Evolutionary conservation across 2,113 vertebrate genomes (phyloP), one percentile per base, ranked within the genome.

Genomic region (Verasper variegatus): DNA sequence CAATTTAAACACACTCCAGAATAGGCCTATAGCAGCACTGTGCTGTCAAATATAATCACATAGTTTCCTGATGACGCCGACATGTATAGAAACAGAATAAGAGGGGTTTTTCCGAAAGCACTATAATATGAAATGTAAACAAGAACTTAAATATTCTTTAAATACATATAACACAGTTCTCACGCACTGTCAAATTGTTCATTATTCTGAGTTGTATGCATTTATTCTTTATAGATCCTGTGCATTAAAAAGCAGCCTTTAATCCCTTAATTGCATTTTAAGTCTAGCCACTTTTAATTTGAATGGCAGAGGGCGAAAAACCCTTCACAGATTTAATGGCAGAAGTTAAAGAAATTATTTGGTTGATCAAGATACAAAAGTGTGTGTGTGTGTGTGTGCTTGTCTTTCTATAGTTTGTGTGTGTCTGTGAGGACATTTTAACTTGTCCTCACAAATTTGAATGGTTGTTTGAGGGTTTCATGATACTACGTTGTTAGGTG

Each of bases 341-440:
- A 8, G 18, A 68, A 54, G 57, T 42, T 55, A 68, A 13, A 35
- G 58, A 68, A 60, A 66, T 55, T 68, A 59, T 69, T 42, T 23
- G 18, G 18, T 69, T 71, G 72, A 78, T 82, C 26, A 82, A 72
- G 64, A 82, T 27, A 37, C 8, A 31, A 31, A 31, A 31, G 54
- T 76, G 45, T 68, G 59, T 49, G 75, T 0, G 31, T 6, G 31
- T 31, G 31, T 31, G 31, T 31, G 31, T 31, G 31, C 31, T 31
- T 31, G 31, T 31, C 31, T 31, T 31, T 31, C 31, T 7, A 31
- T 31, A 31, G 31, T 31, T 31, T 31, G 31, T 31, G 31, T 31
- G 31, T 31, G 6, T 31, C 27, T 27, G 27, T 27, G 27, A 27
- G 27, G 27, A 27, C 5, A 27, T 27, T 27, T 27, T 27, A 5